Evolutionary conservation across 2,888 invertebrate species (phyloP), one percentile per base, ranked within the genome.

Genomic region (Eupelmus urozonus): DNA sequence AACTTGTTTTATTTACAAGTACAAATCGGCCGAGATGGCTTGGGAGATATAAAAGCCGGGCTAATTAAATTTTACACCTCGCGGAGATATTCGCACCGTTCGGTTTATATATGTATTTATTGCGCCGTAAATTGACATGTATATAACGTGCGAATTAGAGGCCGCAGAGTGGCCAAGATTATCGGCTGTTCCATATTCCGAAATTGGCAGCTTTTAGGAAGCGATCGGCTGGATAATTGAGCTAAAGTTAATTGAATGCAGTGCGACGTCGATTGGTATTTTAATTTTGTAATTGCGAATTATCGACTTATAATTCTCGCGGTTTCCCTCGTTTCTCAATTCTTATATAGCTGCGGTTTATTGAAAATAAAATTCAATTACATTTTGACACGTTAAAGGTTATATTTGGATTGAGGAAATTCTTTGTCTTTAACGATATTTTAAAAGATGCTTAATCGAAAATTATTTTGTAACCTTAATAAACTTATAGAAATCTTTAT

Each of bases 31-130:
- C 29, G 29, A 51, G 49, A 59, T 63, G 49, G 29, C 66, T 65
- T 53, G 53, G 20, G 40, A 53, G 60, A 67, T 73, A 67, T 67
- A 34, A 63, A 13, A 29, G 7, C 2, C 13, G 60, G 0, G 66
- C 67, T 66, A 76, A 76, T 76, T 76, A 76, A 76, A 76, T 76
- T 79, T 79, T 70, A 57, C 63, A 57, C 25, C 62, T 63, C 34
- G 34, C 11, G 45, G 53, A 67, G n/a, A 25, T 60, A 20, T 34
- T 55, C 34, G 27, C 13, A 53, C 65, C 70, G 25, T 23, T 62
- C n/a, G n/a, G n/a, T n/a, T n/a, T n/a, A n/a, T n/a, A n/a, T n/a
- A n/a, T 67, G 55, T 51, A 49, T 51, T 70, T 29, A 63, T 66
- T 27, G 45, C 27, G 20, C 18, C n/a, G 9, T n/a, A 11, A 27